Conservation (phyloP, 2,113 vertebrate genomes). For the Myiozetetes cayanensis region DNA sequence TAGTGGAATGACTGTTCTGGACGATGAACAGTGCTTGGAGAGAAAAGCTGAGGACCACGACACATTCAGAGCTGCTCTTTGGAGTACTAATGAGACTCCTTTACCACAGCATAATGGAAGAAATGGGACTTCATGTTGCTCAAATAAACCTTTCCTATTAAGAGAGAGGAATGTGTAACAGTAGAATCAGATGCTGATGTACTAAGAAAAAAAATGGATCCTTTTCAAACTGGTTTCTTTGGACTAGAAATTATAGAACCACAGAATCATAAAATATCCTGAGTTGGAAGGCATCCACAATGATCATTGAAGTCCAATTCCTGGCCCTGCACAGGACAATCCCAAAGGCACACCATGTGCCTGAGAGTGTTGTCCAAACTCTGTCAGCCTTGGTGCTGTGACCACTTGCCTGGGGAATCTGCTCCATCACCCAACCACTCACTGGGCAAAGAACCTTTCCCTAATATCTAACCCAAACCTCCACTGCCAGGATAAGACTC, state of each 20-base stretch:
- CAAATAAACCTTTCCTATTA: neutral
- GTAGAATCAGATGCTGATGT: neutral
- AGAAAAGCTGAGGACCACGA: neutral
- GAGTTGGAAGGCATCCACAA: neutral
- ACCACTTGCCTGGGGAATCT: neutral
- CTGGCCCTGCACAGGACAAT: neutral
- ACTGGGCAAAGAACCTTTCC: neutral
- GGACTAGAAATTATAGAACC: neutral
- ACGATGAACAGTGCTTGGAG: neutral
- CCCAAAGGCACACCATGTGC: neutral
- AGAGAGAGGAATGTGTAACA: neutral
- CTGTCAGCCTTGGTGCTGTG: neutral
- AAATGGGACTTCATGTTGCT: neutral
- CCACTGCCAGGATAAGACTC: neutral
- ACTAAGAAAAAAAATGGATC: neutral
- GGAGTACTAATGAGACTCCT: neutral
- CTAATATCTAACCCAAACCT: too few species aligned
- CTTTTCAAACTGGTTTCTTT: neutral
- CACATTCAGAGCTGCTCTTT: neutral
- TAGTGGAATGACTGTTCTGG: neutral
- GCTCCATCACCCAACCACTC: neutral
- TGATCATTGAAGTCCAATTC: neutral
- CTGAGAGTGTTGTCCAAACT: accelerated
- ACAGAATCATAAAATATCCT: neutral
- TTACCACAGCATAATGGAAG: neutral